Conservation (phyloP, 2,113 vertebrate genomes). For the Pelecanus crispus region DNA sequence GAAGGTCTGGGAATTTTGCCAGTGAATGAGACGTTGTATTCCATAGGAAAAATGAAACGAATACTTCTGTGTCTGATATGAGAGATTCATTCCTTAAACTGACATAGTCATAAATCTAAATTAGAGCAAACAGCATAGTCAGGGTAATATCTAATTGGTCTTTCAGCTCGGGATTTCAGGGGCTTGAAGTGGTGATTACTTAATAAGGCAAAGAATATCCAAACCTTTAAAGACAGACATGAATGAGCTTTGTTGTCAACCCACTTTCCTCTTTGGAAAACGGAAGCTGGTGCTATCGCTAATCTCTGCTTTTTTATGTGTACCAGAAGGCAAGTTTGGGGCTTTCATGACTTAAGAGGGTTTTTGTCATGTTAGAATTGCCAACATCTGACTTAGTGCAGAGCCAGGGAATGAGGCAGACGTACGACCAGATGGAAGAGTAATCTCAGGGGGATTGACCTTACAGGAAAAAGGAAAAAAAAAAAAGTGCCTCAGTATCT, state of each 20-base stretch:
- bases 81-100: slow-evolving; percentile 61
- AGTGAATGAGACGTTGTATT: slow-evolving; percentile 69
- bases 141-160: slow-evolving; percentile 44
- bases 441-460: background rate
- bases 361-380: background rate
- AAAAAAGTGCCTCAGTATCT: background rate
- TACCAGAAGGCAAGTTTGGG: slow-evolving; percentile 9
- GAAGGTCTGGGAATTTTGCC: slow-evolving; percentile 69
- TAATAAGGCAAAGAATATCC: slow-evolving; percentile 29
- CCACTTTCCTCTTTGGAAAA: background rate
- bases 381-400: background rate
- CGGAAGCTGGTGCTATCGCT: background rate
- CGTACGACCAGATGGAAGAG: background rate
- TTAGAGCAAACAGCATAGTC: slow-evolving; percentile 53
- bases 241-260: slow-evolving; percentile 3
- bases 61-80: slow-evolving; percentile 55
- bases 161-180: slow-evolving; percentile 4
- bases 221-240: background rate
- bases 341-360: slow-evolving; percentile 20
- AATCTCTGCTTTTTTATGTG: background rate
- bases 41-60: slow-evolving; percentile 21
- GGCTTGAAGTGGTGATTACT: slow-evolving; percentile 37
- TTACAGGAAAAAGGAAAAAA: background rate
- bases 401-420: background rate
- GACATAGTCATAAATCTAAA: slow-evolving; percentile 67